Evolutionary conservation across 1,140 invertebrate species (phyloP), one percentile per base, ranked within the genome.

Genomic region (Stenopsyche tienmushanensis): DNA sequence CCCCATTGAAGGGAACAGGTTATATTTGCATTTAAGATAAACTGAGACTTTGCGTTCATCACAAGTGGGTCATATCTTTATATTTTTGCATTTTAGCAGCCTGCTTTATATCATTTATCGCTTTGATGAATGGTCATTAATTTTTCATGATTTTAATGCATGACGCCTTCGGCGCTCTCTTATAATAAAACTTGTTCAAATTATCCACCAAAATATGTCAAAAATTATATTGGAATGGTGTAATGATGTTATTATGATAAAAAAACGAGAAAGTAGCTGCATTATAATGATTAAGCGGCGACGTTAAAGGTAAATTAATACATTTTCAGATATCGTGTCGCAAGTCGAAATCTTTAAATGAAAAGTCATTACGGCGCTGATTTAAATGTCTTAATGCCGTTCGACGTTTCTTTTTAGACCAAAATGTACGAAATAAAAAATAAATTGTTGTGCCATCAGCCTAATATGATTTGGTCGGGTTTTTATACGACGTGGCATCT

Each of bases 101-200:
- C 29, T 34, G 29, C 29, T 5, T 7, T 34, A 34, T 13, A 34
- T 15, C 54, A 21, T 57, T 57, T 57, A 57, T 57, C 54, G 17
- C 20, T 41, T 57, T 41, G 34, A 57, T 25, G 54, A 39, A 57
- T 29, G 39, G 21, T 21, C 54, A 41, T 39, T 29, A 39, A 57
- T 57, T 57, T 57, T 13, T 34, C 29, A 34, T 34, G 29, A 34
- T 34, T 34, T 34, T 34, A 34, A 34, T 34, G 29, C 29, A 13
- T 5, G 15, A 29, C 15, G 50, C 50, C 50, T 29, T 25, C 50
- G 50, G 50, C 50, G 23, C 17, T n/a, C 24, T 42, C 21, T 21
- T 9, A 20, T 23, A 18, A 50, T 50, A 21, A 50, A 50, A 50
- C 47, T 3, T 50, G 50, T 53, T 3, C 50, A 50, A 50, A 50